Percentiles rank a stretch among this genome's conserved stretches.
Evolutionary conservation across 2,888 invertebrate species (phyloP).

Genomic region (Mellilla xanthometata): DNA sequence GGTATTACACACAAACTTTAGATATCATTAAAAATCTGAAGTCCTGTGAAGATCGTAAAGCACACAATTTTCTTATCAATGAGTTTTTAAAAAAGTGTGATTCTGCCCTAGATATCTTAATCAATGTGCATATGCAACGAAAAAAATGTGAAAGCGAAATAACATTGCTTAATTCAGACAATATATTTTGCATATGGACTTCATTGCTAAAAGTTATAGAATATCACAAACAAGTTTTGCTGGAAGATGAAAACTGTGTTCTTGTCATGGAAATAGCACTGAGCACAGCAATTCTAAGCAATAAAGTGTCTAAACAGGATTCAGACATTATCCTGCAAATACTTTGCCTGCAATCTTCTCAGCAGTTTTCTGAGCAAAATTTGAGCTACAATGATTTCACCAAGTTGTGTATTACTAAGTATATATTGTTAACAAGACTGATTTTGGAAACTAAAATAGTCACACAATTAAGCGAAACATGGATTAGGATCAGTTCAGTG

Average conservation of each 20-base stretch:
- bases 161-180: conserved; percentile 35
- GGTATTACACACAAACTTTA: conserved; percentile 53
- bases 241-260: conserved; percentile 36
- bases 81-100: conserved; percentile 54
- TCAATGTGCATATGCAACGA: conserved; percentile 39
- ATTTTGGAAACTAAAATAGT: conserved; percentile 32
- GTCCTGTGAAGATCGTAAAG: conserved; percentile 44
- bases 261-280: conserved; percentile 49
- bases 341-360: conserved; percentile 47
- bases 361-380: conserved; percentile 41
- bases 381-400: conserved; percentile 36
- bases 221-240: conserved; percentile 40
- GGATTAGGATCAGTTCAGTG: conserved; percentile 41
- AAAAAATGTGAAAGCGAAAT: conserved; percentile 22
- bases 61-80: conserved; percentile 49
- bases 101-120: conserved; percentile 51
- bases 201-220: conserved; percentile 45
- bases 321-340: conserved; percentile 44
- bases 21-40: conserved; percentile 49
- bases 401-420: conserved; percentile 48
- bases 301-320: conserved; percentile 40
- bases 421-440: conserved; percentile 45
- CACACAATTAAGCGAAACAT: conserved; percentile 41
- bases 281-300: conserved; percentile 40
- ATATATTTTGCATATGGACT: conserved; percentile 38